Evolutionary conservation across 2,888 invertebrate species (phyloP).

Genomic region (Stenoptilia bipunctidactyla): DNA sequence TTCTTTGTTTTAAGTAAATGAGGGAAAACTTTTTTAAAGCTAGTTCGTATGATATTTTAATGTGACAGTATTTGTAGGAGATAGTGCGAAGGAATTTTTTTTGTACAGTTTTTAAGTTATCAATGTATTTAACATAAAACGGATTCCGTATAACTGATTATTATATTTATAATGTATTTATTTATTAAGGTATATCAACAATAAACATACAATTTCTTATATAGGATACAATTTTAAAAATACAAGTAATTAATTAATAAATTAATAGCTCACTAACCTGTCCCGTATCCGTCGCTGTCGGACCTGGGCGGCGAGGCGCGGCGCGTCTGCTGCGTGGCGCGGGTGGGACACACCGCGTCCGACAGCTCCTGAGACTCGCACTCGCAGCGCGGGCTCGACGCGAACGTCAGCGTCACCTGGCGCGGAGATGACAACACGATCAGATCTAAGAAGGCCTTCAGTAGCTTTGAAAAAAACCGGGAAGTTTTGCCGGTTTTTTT

Average conservation of each 20-base stretch:
- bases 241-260: no score
- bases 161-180: neutral
- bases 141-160: no score
- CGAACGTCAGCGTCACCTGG: constrained; percentile 76
- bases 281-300: constrained; percentile 88
- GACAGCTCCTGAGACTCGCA: constrained; percentile 49
- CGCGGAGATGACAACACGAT: neutral
- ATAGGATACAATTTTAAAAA: no score
- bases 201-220: no score
- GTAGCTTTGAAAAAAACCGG: neutral
- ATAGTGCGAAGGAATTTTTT: no score
- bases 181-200: no score
- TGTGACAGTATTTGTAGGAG: no score
- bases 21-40: no score
- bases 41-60: no score
- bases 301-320: constrained; percentile 79
- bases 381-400: constrained; percentile 69
- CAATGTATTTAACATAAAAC: no score
- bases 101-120: no score
- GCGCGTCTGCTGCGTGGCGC: constrained; percentile 32
- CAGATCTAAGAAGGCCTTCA: neutral
- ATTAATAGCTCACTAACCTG: constrained; percentile 55
- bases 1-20: no score
- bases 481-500: neutral
- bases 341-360: constrained; percentile 26